Conservation (phyloP, 2,113 vertebrate genomes). For the Collichthys lucidus region DNA sequence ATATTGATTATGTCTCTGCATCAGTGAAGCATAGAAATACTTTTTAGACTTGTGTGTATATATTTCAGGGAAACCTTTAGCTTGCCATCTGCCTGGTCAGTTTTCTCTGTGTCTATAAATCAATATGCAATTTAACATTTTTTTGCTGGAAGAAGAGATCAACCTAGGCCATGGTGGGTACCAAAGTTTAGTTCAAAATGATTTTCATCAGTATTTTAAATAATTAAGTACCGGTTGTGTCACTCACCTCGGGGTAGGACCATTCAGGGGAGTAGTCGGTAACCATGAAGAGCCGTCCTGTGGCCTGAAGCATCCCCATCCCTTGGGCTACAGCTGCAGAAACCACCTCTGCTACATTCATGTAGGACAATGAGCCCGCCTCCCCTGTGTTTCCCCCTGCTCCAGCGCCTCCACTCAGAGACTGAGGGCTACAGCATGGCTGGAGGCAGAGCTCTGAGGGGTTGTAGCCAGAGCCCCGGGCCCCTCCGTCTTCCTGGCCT, state of each 20-base stretch:
- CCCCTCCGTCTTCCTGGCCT: constrained; percentile 86
- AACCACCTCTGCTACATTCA: constrained; percentile 98
- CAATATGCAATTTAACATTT: not conserved
- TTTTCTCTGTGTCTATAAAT: not conserved
- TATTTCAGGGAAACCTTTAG: not conserved
- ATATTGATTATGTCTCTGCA: not conserved
- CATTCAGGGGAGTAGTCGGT: constrained; percentile 99
- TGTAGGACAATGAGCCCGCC: constrained; percentile 92
- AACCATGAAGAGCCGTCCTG: constrained; percentile 97
- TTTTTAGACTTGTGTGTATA: not conserved
- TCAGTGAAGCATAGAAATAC: not conserved
- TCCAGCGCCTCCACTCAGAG: constrained; percentile 79
- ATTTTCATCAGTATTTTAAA: not conserved
- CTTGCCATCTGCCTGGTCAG: not conserved
- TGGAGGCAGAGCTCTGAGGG: constrained; percentile 95
- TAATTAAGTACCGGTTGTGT: not conserved
- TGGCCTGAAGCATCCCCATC: constrained; percentile 96
- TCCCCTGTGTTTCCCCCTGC: constrained; percentile 84
- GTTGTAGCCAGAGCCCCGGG: constrained; percentile 88
- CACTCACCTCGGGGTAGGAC: constrained; percentile 98
- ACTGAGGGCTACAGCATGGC: constrained; percentile 96
- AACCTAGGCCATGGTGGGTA: too few species aligned
- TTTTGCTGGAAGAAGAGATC: not conserved
- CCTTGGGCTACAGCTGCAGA: constrained; percentile 93
- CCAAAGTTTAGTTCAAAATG: not conserved